Conservation (phyloP, 35 echinoderm and acorn worm species). For the Anneissia japonica region DNA sequence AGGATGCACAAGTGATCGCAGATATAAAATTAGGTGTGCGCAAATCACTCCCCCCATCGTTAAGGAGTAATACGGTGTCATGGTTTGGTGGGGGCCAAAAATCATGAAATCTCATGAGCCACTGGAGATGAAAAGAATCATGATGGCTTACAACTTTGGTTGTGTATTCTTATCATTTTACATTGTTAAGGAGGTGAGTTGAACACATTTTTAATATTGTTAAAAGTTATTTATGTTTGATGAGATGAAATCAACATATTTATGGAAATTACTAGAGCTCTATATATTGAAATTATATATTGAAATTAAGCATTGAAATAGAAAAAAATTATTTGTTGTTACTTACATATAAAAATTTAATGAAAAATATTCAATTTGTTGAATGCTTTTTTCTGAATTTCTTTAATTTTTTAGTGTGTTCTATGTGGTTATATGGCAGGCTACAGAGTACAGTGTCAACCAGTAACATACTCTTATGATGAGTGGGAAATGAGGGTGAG, state of each 20-base stretch:
- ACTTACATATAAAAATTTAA: too few species aligned
- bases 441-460: slow-evolving; percentile 67
- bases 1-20: too few species aligned
- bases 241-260: too few species aligned
- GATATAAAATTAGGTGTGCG: too few species aligned
- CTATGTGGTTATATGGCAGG: slow-evolving; percentile 52
- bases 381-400: not conserved
- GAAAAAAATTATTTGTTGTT: too few species aligned
- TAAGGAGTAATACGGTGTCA: slow-evolving; percentile 65
- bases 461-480: slow-evolving; percentile 57
- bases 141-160: slow-evolving; percentile 78
- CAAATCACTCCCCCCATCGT: too few species aligned
- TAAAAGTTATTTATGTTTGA: too few species aligned
- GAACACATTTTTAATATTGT: too few species aligned
- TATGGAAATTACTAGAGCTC: too few species aligned
- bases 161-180: slow-evolving; percentile 64
- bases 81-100: slow-evolving; percentile 76
- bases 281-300: too few species aligned
- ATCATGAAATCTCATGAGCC: slow-evolving; percentile 75
- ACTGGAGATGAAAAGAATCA: slow-evolving; percentile 57
- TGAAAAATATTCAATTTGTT: too few species aligned
- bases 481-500: slow-evolving; percentile 79
- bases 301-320: too few species aligned
- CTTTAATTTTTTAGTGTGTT: slow-evolving; percentile 46
- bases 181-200: slow-evolving; percentile 76